phyloP scores from a whole-genome alignment of 2,113 vertebrate genomes.

The Bufo gargarizans region DNA sequence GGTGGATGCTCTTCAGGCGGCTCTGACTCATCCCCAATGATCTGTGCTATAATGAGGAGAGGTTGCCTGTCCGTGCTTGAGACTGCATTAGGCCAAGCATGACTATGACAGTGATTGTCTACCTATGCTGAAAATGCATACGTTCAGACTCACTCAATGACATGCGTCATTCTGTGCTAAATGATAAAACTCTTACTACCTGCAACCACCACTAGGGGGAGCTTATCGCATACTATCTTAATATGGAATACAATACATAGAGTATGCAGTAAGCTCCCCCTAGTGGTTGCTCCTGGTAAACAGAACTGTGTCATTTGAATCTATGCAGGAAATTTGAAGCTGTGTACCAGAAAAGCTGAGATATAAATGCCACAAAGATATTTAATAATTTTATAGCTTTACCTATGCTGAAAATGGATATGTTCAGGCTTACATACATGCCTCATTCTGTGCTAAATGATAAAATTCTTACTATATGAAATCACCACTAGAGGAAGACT shows the following conservation, averaged over 20 bases:
- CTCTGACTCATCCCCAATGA: conserved; percentile 4
- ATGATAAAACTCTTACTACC: not conserved
- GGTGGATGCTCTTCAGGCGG: too few species aligned
- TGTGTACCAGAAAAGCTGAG: too few species aligned
- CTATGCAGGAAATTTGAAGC: too few species aligned
- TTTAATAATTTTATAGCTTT: too few species aligned
- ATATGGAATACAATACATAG: too few species aligned
- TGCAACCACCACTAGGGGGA: not conserved
- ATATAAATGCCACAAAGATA: too few species aligned
- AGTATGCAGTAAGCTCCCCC: not conserved
- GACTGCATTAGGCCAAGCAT: conserved; percentile 26
- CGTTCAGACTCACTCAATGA: too few species aligned
- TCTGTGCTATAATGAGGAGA: not conserved
- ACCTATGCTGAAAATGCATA: not conserved
- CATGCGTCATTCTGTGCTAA: too few species aligned
- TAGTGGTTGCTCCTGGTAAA: not conserved
- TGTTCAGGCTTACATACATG: too few species aligned
- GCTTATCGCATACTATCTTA: not conserved
- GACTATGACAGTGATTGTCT: conserved; percentile 1
- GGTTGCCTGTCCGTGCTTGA: not conserved
- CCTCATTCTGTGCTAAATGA: too few species aligned
- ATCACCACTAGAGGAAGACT: not conserved
- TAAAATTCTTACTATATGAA: not conserved
- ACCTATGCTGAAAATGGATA: too few species aligned
- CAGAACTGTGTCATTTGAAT: too few species aligned